Evolutionary conservation across 2,113 vertebrate genomes (phyloP), one percentile per base, ranked within the genome.

Genomic region (Podiceps cristatus): DNA sequence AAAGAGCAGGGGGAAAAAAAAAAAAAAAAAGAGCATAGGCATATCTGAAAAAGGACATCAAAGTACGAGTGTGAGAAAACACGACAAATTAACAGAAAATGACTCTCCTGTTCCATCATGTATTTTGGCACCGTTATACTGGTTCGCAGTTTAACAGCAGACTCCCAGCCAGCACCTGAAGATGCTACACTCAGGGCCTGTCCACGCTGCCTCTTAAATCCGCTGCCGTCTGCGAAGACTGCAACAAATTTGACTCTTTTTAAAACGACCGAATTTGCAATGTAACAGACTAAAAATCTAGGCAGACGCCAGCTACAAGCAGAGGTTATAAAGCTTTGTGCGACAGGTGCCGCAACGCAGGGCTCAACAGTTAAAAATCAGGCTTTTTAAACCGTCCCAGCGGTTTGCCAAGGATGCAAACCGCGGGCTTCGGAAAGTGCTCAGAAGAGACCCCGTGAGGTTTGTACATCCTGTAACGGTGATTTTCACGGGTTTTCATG

Each of bases 401-500:
- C 52, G 7, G 20, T 60, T 72, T 60, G 59, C 59, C 47, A 52
- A 42, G 55, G 49, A 35, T 40, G 22, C 18, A 68, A 33, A 24
- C 52, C 4, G n/a, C 27, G 18, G n/a, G 49, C 40, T 52, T 44
- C 42, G 25, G 35, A 60, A 55, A 82, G 19, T 49, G 20, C 17
- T 74, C 49, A 10, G 47, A 72, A 42, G 13, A 53, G 29, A 62
- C 23, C 55, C 28, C 2, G 3, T 16, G 45, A 20, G 45, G 60
- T 75, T 31, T 25, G 44, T 42, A 19, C 42, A 14, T 37, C 49
- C 42, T 24, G 7, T 29, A 16, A 33, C 1, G 2, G 52, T 8
- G 18, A 55, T 37, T 49, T 73, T 49, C 40, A 16, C 9, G 0
- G 7, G 2, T 45, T 29, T 60, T 62, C 3, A 0, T 22, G 6